Base-by-base conservation (phyloP, 2,888 invertebrate species). In the Epicampocera succincta region DNA sequence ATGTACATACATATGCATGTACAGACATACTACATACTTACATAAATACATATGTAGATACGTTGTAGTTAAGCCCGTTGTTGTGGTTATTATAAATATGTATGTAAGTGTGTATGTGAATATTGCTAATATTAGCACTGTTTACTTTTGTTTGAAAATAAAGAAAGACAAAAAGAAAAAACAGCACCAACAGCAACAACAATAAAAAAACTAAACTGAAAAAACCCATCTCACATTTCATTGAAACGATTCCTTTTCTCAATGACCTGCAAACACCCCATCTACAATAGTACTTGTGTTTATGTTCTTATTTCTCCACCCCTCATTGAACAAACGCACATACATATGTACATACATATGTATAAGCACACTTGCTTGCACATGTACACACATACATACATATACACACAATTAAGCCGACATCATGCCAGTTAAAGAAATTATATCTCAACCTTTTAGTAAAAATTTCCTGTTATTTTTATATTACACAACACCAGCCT, bases 151-250 rank as follows among this genome's bases (percentile, higher is more conserved):
- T 66, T 68, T 17, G 29, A 15, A 29, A 46, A 46, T 65, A 56
- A 29, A 66, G 46, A 46, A 21, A 73, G 4, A 56, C 17, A 66
- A 38, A 46, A 21, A 73, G 4, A 50, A 61, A 25, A 25, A 29
- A 60, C 8, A 1, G 52, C 52, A 50, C 13, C 40, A 68, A 66
- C 44, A 42, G 12, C 52, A 73, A 52, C 11, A 50, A 21, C 60
- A 80, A n/a, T n/a, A n/a, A n/a, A n/a, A 76, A 73, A 80, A 54
- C 75, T 77, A 80, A 63, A 81, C 65, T 78, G 60, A 81, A 81
- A 83, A 33, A 4, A 4, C 33, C 33, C 76, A 82, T 83, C 84
- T 85, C 83, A 68, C 75, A 77, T 84, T 85, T 80, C 85, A 84
- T 83, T 84, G 78, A 83, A 85, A 79, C 76, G 44, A 52, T 76